Evolutionary conservation across 2,113 vertebrate genomes (phyloP), one percentile per base, ranked within the genome.

Genomic region (Pardalotus punctatus): DNA sequence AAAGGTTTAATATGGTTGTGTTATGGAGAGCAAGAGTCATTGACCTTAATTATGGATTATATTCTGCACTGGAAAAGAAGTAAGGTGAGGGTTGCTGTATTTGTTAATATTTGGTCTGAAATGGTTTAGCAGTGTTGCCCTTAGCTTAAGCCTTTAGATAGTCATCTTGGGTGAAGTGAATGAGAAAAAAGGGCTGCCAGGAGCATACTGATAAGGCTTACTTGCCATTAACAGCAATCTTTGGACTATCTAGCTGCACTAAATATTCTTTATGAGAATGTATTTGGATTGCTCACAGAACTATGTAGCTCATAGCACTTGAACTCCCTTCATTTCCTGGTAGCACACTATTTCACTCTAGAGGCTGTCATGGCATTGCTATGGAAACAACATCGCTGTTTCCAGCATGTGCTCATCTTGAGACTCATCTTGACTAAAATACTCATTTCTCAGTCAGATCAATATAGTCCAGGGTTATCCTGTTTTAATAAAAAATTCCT

Each of bases 261-360:
- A 88, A 95, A 96, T 96, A 94, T 93, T 93, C 85, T 97, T 97
- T 95, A 96, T 90, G 95, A 94, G 89, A 73, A 86, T 81, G 53
- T 90, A 79, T 97, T 91, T 95, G 84, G 42, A 93, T 94, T 95
- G 82, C 94, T 96, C 66, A 73, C 90, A 93, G 72, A 92, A 89
- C 94, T 93, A 17, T 61, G 78, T 79, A 81, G 85, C 87, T 94
- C 66, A 62, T 57, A 91, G 90, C 85, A 86, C 94, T 94, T 93
- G 93, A 95, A 81, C 87, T 91, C 81, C 93, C 94, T 95, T 95
- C 91, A 86, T 97, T 96, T 96, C 96, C 95, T 96, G 91, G 93
- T 88, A 94, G 83, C 70, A n/a, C 36, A 83, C 78, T 97, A 88
- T 96, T 93, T 95, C 84, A 45, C 64, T 81, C 92, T 8, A 7